Evolutionary conservation across 2,113 vertebrate species (phyloP).

Genomic region (Nyctereutes procyonoides): DNA sequence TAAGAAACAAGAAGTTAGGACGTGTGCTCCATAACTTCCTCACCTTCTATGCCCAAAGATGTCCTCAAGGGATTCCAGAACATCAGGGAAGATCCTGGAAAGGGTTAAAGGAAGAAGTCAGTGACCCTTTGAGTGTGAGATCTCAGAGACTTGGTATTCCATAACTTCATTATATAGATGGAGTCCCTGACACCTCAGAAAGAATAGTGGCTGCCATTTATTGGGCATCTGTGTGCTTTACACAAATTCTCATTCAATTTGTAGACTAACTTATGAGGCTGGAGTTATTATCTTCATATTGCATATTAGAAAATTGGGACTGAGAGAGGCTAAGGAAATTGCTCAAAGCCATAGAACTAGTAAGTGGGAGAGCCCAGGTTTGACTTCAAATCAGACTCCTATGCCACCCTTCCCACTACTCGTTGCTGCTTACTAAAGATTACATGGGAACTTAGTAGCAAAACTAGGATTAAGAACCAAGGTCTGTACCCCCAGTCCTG

Average conservation of each 20-base stretch:
- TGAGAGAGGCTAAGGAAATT: not conserved
- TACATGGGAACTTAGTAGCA: not conserved
- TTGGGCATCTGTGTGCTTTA: not conserved
- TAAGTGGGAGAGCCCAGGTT: not conserved
- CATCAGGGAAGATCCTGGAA: not conserved
- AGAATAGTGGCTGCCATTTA: not conserved
- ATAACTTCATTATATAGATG: not conserved
- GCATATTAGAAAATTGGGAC: not conserved
- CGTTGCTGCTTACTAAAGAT: not conserved
- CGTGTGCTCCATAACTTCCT: not conserved
- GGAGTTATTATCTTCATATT: not conserved
- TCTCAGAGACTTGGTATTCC: not conserved
- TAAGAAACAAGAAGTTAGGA: conserved; percentile 9
- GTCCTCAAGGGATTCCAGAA: not conserved
- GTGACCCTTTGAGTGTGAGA: not conserved
- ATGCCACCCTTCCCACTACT: not conserved
- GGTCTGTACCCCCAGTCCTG: not conserved
- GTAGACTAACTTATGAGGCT: not conserved
- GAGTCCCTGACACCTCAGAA: not conserved
- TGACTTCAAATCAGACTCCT: not conserved
- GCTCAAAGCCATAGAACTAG: not conserved
- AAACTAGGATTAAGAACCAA: not conserved
- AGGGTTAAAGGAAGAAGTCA: not conserved
- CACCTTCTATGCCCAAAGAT: not conserved
- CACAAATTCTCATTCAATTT: not conserved